Conservation (phyloP, 2,797 vertebrate genomes). For the Catharus ustulatus region DNA sequence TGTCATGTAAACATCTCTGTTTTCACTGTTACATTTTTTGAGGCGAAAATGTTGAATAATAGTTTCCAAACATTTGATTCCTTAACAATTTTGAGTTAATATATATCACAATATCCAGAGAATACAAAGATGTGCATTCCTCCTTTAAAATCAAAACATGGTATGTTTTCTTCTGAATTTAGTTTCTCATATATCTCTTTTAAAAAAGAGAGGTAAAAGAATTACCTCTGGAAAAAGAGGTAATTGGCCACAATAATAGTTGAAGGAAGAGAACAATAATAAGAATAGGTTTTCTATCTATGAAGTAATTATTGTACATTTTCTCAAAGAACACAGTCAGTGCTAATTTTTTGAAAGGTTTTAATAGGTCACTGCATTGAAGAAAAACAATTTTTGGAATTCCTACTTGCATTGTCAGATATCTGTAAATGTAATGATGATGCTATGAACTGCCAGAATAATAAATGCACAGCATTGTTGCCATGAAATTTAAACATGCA, state of each 20-base stretch:
- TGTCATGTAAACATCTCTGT: neutral
- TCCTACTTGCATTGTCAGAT: neutral
- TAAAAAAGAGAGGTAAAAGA: neutral
- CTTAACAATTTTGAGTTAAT: conserved; percentile 4
- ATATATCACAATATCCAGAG: neutral
- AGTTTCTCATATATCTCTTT: neutral
- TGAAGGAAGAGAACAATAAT: neutral
- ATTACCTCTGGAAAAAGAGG: neutral
- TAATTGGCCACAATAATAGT: neutral
- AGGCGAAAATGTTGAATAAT: neutral
- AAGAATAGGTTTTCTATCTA: neutral
- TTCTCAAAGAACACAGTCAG: neutral
- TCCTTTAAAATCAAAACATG: neutral
- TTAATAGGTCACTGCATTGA: neutral
- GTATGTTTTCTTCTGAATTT: neutral
- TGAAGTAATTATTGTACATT: neutral
- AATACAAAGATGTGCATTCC: neutral
- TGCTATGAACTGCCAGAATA: conserved; percentile 4
- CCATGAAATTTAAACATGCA: neutral
- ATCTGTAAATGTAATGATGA: conserved; percentile 6
- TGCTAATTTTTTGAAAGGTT: conserved; percentile 4
- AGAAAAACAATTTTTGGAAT: conserved; percentile 23
- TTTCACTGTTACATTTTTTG: neutral
- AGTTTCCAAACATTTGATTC: neutral
- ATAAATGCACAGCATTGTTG: neutral